Evolutionary conservation across 2,888 invertebrate species (phyloP), one percentile per base, ranked within the genome.

Genomic region (Tachina grossa): DNA sequence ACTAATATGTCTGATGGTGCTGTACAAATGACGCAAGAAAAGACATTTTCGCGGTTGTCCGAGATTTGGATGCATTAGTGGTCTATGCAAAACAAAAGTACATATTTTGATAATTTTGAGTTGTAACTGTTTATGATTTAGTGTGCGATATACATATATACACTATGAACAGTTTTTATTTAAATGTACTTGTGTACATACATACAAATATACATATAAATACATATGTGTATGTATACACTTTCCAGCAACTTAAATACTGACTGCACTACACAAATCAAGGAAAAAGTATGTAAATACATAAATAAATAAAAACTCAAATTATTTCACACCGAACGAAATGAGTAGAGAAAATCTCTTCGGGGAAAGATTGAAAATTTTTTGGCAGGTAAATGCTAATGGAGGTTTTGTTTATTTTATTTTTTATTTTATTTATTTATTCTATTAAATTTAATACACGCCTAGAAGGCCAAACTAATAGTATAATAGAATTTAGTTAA

Each of bases 351-450:
- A 47, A 65, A 75, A 57, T 49, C 47, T 65, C 49, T 19, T 61
- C 9, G 22, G 43, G 51, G 51, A 79, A 71, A 45, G 2, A 22
- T 51, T 49, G 11, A 13, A 45, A 63, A 75, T 69, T 11, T 66
- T 78, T 81, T 68, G 47, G 11, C 53, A 71, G 59, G 80, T 66
- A 76, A 81, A 75, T 85, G 76, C 79, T 83, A 85, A 87, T 85
- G 57, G 65, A 79, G 57, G 72, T 83, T 83, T 77, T 87, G 80
- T 85, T 83, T 85, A 77, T 77, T 53, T 65, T 65, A 68, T 10
- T 55, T 63, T 55, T 63, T 82, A 63, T 76, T 83, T 31, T 0
- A 31, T 31, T 31, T 31, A 31, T 31, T 31, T 31, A 31, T 31
- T 31, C 31, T 6, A 31, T 31, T 31, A 31, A 31, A 31, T 31